Conservation (phyloP, 2,113 vertebrate genomes). For the Rutilus rutilus region DNA sequence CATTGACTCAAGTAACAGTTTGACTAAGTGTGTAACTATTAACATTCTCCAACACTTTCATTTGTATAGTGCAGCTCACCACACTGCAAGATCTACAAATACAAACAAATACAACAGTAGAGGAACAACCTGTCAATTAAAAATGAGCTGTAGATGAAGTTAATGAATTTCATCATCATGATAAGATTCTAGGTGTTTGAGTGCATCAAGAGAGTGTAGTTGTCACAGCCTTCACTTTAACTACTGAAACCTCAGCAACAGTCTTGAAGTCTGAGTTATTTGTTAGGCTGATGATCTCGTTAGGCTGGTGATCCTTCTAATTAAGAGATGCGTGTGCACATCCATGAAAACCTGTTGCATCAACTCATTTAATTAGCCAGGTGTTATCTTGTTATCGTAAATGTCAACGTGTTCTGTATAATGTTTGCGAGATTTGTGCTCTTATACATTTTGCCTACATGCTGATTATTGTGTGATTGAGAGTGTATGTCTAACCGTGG, state of each 20-base stretch:
- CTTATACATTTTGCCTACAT: neutral
- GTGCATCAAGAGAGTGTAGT: neutral
- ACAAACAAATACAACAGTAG: neutral
- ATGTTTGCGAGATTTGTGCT: neutral
- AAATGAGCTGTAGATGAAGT: neutral
- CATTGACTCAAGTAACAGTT: too few relatives aligned
- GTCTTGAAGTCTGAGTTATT: neutral
- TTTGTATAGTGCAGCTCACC: too few relatives aligned
- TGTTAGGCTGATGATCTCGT: neutral
- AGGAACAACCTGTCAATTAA: constrained; percentile 13
- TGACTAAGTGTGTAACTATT: too few relatives aligned
- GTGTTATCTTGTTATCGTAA: neutral
- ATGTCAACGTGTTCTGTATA: neutral
- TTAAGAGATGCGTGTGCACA: neutral
- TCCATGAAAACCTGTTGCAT: constrained; percentile 11
- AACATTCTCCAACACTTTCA: too few relatives aligned
- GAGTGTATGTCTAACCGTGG: neutral
- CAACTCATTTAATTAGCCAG: constrained; percentile 25
- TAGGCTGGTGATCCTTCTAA: constrained; percentile 12
- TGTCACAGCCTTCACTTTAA: constrained; percentile 4
- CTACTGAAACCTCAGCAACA: constrained; percentile 4
- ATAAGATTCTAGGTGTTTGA: neutral
- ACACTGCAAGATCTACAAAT: neutral
- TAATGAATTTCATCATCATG: neutral
- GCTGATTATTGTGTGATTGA: constrained; percentile 16